Evolutionary conservation across 2,888 invertebrate genomes (phyloP).

Genomic region (Trachelus tabidus): DNA sequence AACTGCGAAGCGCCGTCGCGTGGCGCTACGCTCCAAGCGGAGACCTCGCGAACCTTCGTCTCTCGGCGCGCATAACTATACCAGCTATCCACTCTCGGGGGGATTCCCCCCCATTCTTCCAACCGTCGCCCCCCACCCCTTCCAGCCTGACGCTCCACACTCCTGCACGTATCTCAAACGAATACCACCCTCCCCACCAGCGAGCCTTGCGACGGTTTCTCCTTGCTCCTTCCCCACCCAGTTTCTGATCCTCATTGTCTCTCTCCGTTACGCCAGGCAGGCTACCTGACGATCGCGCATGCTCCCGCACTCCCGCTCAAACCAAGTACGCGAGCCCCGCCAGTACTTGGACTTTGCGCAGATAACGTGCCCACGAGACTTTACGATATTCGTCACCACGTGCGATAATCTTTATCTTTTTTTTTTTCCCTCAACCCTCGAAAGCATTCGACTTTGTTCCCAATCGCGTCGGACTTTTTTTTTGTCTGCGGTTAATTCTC

Average conservation of each 20-base stretch:
- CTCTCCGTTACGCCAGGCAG: background rate
- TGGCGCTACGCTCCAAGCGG: slow-evolving; percentile 60
- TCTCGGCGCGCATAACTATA: slow-evolving; percentile 2
- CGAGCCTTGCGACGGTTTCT: slow-evolving; percentile 17
- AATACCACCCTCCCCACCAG: slow-evolving; percentile 21
- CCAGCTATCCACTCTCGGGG: slow-evolving; percentile 5
- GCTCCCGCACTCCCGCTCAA: background rate
- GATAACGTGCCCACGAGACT: background rate
- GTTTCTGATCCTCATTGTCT: background rate
- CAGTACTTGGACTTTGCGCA: background rate
- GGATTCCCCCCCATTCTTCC: slow-evolving; percentile 9
- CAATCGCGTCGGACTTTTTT: background rate
- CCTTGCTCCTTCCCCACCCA: slow-evolving; percentile 20
- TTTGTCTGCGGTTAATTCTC: background rate
- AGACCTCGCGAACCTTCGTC: slow-evolving; percentile 62
- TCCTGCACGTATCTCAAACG: background rate
- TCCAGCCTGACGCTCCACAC: background rate
- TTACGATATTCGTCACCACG: background rate
- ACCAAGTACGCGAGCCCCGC: background rate
- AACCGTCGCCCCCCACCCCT: background rate
- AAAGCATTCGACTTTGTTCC: background rate
- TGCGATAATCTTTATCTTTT: background rate
- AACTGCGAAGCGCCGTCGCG: slow-evolving; percentile 45
- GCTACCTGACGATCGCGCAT: background rate
- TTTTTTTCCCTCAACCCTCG: background rate